Base-by-base conservation (phyloP, 2,797 vertebrate species). In the Anas capensis region DNA sequence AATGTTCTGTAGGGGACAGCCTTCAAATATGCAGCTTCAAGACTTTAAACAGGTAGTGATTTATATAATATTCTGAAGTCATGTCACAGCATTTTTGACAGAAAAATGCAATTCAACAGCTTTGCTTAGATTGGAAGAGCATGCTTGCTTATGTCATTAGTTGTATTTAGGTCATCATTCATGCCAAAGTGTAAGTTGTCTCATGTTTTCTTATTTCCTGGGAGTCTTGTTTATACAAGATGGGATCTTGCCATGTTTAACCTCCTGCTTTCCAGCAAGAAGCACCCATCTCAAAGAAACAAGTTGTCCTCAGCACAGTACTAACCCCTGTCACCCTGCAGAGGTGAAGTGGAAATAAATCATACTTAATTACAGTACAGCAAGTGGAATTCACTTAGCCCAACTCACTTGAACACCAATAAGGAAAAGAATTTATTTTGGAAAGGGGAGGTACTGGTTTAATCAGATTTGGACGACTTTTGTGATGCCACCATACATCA, bases 61-160 rank as follows among this genome's bases (percentile, higher is more conserved):
- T 94, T 83, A 88, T 92, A 94, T 91, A 80, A 85, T 24, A 11
- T 69, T 88, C 70, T 79, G 82, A 95, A 92, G 73, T 23, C 75
- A 77, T 15, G 12, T 10, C 73, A 83, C 48, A 58, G 83, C 33
- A 76, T 89, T 95, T 97, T 65, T 65, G 57, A 97, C 62, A 88
- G 92, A 58, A 96, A 92, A 95, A 92, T 75, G 40, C 34, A 91
- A 77, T 86, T 51, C 95, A 96, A 72, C 60, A 93, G 65, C 90
- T 95, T 88, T 94, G 93, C 94, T 96, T 95, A 75, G 87, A 83
- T 90, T 97, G 95, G 93, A 97, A 97, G 86, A 94, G 92, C 42
- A 69, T 44, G 76, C 87, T 93, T 97, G 88, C 82, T 97, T 95
- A 97, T 92, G 95, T 97, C 78, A 90, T 95, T 82, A 69, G 76